Percentiles rank a stretch among this genome's conserved stretches.
These are phyloP conservation scores for Incurvaria masculella DNA, from an alignment of 2,888 invertebrate genomes.

Conservation along the genomic window DNA sequence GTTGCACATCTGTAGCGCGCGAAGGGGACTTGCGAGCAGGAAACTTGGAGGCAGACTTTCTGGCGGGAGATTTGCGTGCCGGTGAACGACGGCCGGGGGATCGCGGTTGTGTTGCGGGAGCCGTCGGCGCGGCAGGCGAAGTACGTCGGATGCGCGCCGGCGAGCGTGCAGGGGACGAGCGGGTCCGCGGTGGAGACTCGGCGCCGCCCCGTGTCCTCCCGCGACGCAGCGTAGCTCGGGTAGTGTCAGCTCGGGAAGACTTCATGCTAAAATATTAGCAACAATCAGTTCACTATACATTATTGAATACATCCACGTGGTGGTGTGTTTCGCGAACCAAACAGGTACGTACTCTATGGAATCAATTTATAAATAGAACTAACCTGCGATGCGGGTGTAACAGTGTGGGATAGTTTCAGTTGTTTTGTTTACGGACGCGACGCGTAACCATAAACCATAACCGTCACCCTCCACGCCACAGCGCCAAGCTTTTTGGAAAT, in stretches of 20 bases:
- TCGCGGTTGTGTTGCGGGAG: conserved; percentile 16
- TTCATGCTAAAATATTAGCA: conserved; percentile 17
- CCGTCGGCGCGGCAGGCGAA: conserved; percentile 26
- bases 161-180: conserved; percentile 45
- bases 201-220: conserved; percentile 30
- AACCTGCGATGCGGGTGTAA: neutral
- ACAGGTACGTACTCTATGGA: no score
- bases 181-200: conserved; percentile 37
- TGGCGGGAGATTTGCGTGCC: conserved; percentile 49
- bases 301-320: no score
- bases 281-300: conserved; percentile 3
- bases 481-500: no score
- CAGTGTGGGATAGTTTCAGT: neutral
- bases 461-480: no score
- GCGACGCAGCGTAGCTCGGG: conserved; percentile 14
- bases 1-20: conserved; percentile 32
- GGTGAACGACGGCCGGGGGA: conserved; percentile 33
- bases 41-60: conserved; percentile 45
- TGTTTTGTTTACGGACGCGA: neutral
- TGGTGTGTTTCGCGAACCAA: no score
- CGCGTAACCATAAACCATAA: neutral
- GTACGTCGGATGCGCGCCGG: conserved; percentile 42
- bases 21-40: conserved; percentile 30
- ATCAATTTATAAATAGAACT: neutral
- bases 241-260: conserved; percentile 9